Conservation (phyloP, 2,113 vertebrate species). For the Rostratula benghalensis region DNA sequence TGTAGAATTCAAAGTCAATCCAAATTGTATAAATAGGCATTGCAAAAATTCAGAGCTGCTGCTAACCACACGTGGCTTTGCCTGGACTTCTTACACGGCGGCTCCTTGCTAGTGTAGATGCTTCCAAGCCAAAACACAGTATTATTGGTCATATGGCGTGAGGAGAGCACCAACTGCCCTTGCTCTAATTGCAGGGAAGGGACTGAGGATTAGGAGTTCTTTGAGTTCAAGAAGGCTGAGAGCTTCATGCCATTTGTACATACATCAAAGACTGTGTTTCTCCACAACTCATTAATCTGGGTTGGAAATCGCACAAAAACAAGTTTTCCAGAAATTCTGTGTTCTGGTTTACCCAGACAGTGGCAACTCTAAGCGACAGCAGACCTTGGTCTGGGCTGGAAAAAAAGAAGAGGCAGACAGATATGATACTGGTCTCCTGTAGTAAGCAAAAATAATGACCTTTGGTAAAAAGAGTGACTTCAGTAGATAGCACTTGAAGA, state of each 20-base stretch:
- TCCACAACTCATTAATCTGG: conserved; percentile 39
- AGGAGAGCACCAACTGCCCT: conserved; percentile 2
- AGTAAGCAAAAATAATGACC: neutral
- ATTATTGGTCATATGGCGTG: neutral
- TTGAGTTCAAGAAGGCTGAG: conserved; percentile 29
- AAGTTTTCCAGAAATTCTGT: conserved; percentile 23
- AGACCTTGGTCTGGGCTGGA: neutral
- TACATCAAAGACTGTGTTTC: conserved; percentile 41
- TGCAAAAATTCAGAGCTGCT: conserved; percentile 5
- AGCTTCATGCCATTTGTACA: neutral
- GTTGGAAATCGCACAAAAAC: conserved; percentile 48
- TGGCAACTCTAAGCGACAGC: neutral
- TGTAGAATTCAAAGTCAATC: neutral
- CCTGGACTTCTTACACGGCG: neutral
- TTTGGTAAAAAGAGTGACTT: neutral
- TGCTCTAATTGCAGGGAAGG: conserved; percentile 53
- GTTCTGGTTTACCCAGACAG: conserved; percentile 10
- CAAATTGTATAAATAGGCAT: neutral
- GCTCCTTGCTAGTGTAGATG: neutral
- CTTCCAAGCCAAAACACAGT: neutral
- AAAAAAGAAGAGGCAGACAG: neutral
- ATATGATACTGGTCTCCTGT: neutral
- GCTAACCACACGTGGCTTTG: neutral
- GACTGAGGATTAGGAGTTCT: conserved; percentile 39
- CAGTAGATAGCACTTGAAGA: neutral